These are phyloP conservation scores for Buphagus erythrorhynchus DNA, from an alignment of 2,797 vertebrate genomes.

Conservation along the genomic window DNA sequence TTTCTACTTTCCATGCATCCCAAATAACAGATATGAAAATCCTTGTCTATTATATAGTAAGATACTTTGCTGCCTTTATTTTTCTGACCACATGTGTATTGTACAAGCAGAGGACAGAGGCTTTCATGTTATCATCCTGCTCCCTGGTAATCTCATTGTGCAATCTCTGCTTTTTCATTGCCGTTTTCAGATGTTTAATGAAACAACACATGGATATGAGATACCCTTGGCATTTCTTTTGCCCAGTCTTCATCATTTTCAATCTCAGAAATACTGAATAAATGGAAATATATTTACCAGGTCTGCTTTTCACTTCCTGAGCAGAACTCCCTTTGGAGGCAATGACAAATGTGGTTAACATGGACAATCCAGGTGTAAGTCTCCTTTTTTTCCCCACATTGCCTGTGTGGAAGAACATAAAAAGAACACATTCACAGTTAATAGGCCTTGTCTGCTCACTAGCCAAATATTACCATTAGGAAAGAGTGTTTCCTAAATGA, in stretches of 20 bases:
- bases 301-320: neutral
- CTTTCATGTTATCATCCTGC: constrained; percentile 30
- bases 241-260: neutral
- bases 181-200: constrained; percentile 52
- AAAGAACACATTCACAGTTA: neutral
- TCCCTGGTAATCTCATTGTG: constrained; percentile 35
- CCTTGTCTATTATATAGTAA: neutral
- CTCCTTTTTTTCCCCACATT: neutral
- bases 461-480: neutral
- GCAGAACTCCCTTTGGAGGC: neutral
- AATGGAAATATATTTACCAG: constrained; percentile 3
- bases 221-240: constrained; percentile 18
- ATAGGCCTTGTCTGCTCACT: neutral
- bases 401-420: neutral
- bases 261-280: constrained; percentile 1
- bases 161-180: constrained; percentile 36
- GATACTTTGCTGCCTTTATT: constrained; percentile 26
- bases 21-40: constrained; percentile 21
- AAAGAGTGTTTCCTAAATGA: neutral
- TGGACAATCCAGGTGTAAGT: neutral
- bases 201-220: constrained; percentile 19
- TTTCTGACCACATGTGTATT: constrained; percentile 14
- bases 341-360: neutral
- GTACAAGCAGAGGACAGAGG: neutral
- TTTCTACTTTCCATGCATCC: neutral